Evolutionary conservation across 2,113 vertebrate species (phyloP), one percentile per base, ranked within the genome.

Genomic region (Parotia lawesii): DNA sequence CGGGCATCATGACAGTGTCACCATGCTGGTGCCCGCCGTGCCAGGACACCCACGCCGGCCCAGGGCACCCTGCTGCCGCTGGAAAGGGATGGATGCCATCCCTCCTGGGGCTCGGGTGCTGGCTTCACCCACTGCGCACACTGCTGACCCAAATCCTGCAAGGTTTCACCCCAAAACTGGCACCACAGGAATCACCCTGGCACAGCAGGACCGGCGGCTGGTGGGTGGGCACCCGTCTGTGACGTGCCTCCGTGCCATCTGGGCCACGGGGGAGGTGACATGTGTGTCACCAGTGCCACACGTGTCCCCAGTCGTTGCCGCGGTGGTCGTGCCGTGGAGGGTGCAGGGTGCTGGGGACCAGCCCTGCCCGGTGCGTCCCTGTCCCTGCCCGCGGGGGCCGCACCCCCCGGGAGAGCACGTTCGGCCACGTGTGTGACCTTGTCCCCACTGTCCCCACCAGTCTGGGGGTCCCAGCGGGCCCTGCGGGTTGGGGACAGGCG

Each of bases 81-180:
- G 12, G 47, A 4, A 27, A 24, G 54, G 60, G 38, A 2, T 0
- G 10, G 48, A 3, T 56, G 12, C 31, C 58, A 19, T 0, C 73
- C 53, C 2, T 21, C 4, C 6, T 2, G 37, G 17, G 24, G 6
- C 17, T 31, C 4, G 0, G 33, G 8, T 11, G 44, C 3, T 25
- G 56, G 25, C 31, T 27, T 80, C 20, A 3, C 10, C 15, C 9
- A 0, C 35, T 0, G 0, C 2, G 14, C 13, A 2, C 2, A 0
- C 21, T 4, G 15, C 8, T 2, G 44, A 40, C 31, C 38, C 13
- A 1, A 81, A 91, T 12, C 18, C 69, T 22, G 37, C 21, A 3
- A 28, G 47, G 5, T 82, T 64, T 74, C 61, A 56, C 33, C 61
- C 71, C 66, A 31, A 31, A 85, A 37, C 11, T 28, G 35, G n/a